Evolutionary conservation across 1,140 invertebrate genomes (phyloP).

Genomic region (Nebria ingens): DNA sequence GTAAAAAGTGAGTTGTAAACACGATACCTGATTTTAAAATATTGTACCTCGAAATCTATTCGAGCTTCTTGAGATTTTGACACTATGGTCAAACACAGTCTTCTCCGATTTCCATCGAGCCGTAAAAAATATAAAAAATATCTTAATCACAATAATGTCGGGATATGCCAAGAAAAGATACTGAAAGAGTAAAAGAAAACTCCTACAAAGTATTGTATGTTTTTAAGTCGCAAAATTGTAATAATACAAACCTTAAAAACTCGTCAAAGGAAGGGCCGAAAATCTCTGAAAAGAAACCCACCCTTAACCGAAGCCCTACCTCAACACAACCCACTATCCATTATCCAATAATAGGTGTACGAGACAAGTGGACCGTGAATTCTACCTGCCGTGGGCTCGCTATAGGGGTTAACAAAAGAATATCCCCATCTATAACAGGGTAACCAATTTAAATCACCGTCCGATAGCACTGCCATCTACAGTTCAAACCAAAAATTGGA

Average conservation of each 20-base stretch:
- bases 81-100: too few relatives aligned
- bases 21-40: too few relatives aligned
- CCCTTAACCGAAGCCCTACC: constrained; percentile 7
- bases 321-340: constrained; percentile 18
- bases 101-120: not conserved
- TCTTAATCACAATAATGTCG: not conserved
- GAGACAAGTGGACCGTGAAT: constrained; percentile 27
- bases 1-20: too few relatives aligned
- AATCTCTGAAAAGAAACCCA: constrained; percentile 3
- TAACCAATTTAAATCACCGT: not conserved
- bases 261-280: not conserved
- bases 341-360: constrained; percentile 24
- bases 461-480: too few relatives aligned
- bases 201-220: not conserved
- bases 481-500: too few relatives aligned
- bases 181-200: too few relatives aligned
- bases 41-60: too few relatives aligned
- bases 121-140: constrained; percentile 6
- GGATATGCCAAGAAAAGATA: too few relatives aligned
- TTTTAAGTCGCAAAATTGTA: constrained; percentile 8
- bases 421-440: not conserved
- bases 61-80: too few relatives aligned
- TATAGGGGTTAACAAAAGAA: not conserved
- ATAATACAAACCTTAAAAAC: constrained; percentile 7
- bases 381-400: not conserved